These are phyloP conservation scores for Exaiptasia diaphana DNA, from an alignment of 64 coral and sea anemone species.

Conservation along the genomic window DNA sequence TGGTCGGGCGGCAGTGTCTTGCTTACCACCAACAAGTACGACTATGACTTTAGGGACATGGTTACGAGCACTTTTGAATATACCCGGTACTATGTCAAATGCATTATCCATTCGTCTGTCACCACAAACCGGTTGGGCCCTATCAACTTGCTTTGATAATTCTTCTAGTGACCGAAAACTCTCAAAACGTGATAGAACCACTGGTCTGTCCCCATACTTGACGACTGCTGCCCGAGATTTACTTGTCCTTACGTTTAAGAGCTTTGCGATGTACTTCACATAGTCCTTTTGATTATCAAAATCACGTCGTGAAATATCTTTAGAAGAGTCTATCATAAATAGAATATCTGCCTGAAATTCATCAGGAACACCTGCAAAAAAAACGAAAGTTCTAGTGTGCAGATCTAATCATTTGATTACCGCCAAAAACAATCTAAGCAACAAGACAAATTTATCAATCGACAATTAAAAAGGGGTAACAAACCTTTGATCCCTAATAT, in stretches of 20 bases:
- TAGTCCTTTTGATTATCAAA: conserved; percentile 52
- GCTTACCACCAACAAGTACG: conserved; percentile 48
- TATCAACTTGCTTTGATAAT: not conserved
- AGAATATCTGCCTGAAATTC: conserved; percentile 57
- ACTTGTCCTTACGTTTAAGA: conserved; percentile 38
- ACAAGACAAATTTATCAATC: too few species aligned
- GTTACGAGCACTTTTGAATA: conserved; percentile 8
- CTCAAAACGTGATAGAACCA: not conserved
- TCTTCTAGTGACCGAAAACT: not conserved
- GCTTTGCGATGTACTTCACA: conserved; percentile 66
- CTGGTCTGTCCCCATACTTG: conserved; percentile 49
- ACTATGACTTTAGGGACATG: conserved; percentile 49
- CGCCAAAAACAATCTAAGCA: too few species aligned
- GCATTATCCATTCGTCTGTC: conserved; percentile 67
- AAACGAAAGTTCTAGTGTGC: too few species aligned
- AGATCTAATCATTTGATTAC: too few species aligned
- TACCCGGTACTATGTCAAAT: conserved; percentile 11
- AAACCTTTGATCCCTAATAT: conserved; percentile 36
- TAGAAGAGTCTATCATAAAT: conserved; percentile 65
- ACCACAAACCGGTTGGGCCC: conserved; percentile 10
- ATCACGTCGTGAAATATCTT: conserved; percentile 36
- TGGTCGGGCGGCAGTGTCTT: not conserved
- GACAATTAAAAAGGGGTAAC: too few species aligned
- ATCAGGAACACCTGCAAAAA: too few species aligned
- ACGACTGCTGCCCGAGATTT: conserved; percentile 58